Conservation (phyloP, 2,888 invertebrate genomes). For the Trisateles emortualis region DNA sequence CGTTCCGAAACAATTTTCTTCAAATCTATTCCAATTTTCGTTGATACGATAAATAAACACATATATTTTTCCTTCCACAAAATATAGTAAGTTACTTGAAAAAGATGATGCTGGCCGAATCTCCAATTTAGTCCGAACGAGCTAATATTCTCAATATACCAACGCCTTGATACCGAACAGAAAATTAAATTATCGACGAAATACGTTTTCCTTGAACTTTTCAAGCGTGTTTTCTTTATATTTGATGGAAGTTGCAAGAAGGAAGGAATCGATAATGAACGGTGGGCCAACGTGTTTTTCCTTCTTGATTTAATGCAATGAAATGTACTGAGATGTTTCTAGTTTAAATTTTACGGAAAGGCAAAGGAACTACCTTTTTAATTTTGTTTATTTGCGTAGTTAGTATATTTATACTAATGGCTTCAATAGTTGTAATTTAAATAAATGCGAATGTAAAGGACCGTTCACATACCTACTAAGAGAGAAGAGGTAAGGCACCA, state of each 20-base stretch:
- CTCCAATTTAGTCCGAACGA: slow-evolving; percentile 38
- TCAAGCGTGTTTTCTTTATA: slow-evolving; percentile 40
- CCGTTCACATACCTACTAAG: too few species aligned
- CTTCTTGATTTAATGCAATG: slow-evolving; percentile 10
- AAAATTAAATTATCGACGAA: slow-evolving; percentile 56
- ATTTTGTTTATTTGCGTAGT: background rate
- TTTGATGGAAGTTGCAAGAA: slow-evolving; percentile 39
- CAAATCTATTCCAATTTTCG: slow-evolving; percentile 25
- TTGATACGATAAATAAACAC: slow-evolving; percentile 37
- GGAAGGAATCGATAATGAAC: slow-evolving; percentile 24
- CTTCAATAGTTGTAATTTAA: too few species aligned
- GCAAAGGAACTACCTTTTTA: background rate
- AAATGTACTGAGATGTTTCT: background rate
- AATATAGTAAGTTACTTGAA: slow-evolving; percentile 35
- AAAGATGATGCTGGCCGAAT: slow-evolving; percentile 16
- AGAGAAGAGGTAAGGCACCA: too few species aligned
- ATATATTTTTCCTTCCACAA: slow-evolving; percentile 29
- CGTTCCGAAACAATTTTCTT: slow-evolving; percentile 16
- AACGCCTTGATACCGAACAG: slow-evolving; percentile 39
- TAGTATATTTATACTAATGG: background rate
- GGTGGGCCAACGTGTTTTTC: slow-evolving; percentile 4
- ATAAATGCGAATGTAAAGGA: too few species aligned
- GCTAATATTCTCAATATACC: slow-evolving; percentile 39
- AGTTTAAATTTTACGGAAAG: background rate
- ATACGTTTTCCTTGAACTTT: slow-evolving; percentile 40